These are phyloP conservation scores for Nycticebus coucang DNA, from an alignment of 2,113 vertebrate species.

Conservation along the genomic window DNA sequence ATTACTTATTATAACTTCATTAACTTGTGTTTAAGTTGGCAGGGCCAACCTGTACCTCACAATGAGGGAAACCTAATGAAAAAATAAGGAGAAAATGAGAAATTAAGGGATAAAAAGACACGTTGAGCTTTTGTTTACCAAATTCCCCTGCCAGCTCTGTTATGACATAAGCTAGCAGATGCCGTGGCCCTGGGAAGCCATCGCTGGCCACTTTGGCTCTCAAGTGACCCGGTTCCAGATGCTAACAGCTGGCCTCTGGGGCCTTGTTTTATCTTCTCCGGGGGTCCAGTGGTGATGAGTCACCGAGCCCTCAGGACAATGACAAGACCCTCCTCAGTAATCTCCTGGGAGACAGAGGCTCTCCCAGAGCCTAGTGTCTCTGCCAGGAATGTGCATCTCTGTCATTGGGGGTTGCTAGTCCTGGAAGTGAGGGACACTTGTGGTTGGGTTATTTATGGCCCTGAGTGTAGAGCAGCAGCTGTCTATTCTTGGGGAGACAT, in stretches of 20 bases:
- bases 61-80: neutral
- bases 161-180: neutral
- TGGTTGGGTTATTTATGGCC: neutral
- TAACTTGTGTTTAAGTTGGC: neutral
- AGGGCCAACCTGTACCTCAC: no score
- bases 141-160: no score
- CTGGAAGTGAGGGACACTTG: neutral
- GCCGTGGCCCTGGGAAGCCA: neutral
- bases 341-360: neutral
- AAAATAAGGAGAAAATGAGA: neutral
- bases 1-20: neutral
- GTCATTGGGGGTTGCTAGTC: no score
- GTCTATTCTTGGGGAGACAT: neutral
- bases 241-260: neutral
- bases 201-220: no score
- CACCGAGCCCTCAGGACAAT: neutral
- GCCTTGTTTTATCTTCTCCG: neutral
- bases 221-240: neutral
- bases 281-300: neutral
- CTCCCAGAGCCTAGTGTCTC: neutral
- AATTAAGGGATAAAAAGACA: no score
- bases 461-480: neutral
- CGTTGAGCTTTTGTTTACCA: fast-evolving
- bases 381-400: neutral
- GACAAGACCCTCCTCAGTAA: neutral